These are phyloP conservation scores for Galbula dea DNA, from an alignment of 2,113 vertebrate genomes.

Conservation along the genomic window DNA sequence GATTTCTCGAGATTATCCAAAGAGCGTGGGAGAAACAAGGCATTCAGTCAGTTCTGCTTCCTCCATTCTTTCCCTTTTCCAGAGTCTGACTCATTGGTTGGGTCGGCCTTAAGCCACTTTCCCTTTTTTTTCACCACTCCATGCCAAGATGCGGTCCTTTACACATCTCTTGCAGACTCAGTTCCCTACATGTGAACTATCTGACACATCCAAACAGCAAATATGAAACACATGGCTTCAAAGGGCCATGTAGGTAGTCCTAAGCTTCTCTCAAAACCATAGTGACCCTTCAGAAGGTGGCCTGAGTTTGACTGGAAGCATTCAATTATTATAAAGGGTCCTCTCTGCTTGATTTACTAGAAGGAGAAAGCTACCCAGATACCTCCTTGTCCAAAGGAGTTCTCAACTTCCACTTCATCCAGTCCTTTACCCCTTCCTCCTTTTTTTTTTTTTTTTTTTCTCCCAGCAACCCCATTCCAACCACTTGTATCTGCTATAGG, in stretches of 20 bases:
- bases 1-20: neutral
- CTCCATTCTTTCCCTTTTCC: neutral
- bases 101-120: neutral
- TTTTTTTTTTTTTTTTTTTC: neutral
- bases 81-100: neutral
- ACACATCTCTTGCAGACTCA: too few species aligned
- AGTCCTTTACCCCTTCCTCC: neutral
- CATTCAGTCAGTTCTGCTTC: neutral
- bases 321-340: neutral
- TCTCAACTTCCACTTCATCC: neutral
- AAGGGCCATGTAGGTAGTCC: neutral
- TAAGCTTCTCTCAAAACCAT: neutral
- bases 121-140: neutral
- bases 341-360: neutral
- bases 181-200: too few species aligned
- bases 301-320: neutral
- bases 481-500: neutral
- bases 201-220: neutral
- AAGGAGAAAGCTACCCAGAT: neutral
- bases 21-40: neutral
- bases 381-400: neutral
- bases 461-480: neutral
- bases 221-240: neutral
- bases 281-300: neutral
- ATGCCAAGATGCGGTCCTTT: neutral